Percentiles rank a stretch among this genome's conserved stretches.
Evolutionary conservation across 2,113 vertebrate species (phyloP).

Genomic region (Ondatra zibethicus): DNA sequence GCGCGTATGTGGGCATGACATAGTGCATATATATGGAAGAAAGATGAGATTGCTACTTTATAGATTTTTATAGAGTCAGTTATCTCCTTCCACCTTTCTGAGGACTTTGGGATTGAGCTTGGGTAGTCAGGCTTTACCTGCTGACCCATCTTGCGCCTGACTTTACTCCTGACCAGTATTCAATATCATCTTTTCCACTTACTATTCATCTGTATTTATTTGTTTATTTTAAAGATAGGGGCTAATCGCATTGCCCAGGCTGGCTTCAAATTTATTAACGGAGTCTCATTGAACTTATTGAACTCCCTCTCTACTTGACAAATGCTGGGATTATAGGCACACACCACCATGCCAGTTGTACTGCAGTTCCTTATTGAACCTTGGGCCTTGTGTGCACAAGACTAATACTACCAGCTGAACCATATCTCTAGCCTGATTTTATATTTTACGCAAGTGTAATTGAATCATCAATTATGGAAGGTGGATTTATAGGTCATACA

Average conservation of each 20-base stretch:
- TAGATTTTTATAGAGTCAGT: too few species aligned
- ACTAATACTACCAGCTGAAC: neutral
- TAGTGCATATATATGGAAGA: too few species aligned
- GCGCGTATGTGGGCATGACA: too few species aligned
- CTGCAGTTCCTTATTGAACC: neutral
- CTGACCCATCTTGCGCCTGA: too few species aligned
- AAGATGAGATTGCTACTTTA: too few species aligned
- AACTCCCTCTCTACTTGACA: neutral
- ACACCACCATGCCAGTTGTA: neutral
- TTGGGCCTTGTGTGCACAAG: neutral
- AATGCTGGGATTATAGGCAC: neutral
- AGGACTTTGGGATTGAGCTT: too few species aligned
- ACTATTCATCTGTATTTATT: too few species aligned
- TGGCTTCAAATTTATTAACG: neutral
- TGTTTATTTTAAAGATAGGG: too few species aligned
- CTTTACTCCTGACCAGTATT: too few species aligned
- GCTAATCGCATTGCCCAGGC: neutral
- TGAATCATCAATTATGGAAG: constrained; percentile 50
- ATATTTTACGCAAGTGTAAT: constrained; percentile 59
- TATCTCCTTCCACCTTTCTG: too few species aligned
- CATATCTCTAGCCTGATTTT: neutral
- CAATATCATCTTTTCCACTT: too few species aligned
- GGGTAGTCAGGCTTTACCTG: too few species aligned
- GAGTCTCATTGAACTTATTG: neutral
- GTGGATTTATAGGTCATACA: constrained; percentile 35